These are phyloP conservation scores for Lipotes vexillifer DNA, from an alignment of 2,113 vertebrate genomes.

Conservation along the genomic window DNA sequence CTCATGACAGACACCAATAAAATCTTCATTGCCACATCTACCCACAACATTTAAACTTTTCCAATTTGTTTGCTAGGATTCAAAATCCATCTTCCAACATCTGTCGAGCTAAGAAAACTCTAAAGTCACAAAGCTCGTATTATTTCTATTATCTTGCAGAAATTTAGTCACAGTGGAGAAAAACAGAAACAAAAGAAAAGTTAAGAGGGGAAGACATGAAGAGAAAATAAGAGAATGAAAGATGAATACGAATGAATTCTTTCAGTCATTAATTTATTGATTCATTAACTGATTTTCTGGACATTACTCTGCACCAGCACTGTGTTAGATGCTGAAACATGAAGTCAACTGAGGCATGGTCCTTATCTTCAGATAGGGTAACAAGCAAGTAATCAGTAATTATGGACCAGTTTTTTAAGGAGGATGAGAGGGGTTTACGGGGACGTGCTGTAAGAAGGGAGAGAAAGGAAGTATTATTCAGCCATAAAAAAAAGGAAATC, in stretches of 20 bases:
- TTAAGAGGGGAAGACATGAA: background rate
- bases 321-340: background rate
- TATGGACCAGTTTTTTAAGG: background rate
- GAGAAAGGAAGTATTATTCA: background rate
- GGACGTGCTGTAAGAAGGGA: background rate
- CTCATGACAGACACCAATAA: background rate
- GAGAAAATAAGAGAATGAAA: background rate
- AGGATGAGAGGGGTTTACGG: background rate
- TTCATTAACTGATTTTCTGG: background rate
- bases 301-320: background rate
- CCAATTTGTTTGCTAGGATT: conserved; percentile 37
- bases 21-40: background rate
- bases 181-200: background rate
- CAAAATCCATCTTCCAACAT: conserved; percentile 48
- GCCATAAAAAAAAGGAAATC: background rate
- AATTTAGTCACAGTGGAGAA: background rate
- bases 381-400: background rate
- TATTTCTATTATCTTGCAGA: background rate
- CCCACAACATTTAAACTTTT: conserved; percentile 20
- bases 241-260: background rate
- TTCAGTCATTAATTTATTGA: background rate
- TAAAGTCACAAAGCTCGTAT: background rate
- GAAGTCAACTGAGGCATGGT: background rate
- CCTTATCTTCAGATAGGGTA: background rate
- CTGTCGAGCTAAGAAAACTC: background rate